Percentiles rank a stretch among this genome's conserved stretches.
phyloP scores from a whole-genome alignment of 1,140 invertebrate species.

The Drosophila leontia region DNA sequence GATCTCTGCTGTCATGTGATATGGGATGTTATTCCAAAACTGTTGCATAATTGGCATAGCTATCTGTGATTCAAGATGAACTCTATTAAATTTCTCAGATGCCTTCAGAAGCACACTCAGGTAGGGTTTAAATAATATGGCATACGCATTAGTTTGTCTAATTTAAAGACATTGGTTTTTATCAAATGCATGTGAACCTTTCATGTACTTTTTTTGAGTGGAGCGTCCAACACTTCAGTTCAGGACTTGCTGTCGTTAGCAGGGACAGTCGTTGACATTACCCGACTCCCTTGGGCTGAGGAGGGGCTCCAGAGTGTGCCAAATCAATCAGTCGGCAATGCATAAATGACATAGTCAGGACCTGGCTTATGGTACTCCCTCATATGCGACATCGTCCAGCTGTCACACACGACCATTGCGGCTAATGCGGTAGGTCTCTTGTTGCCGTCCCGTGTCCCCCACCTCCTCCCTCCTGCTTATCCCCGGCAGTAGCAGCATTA shows the following conservation, averaged over 20 bases:
- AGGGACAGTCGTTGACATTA: conserved; percentile 47
- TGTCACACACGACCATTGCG: conserved; percentile 69
- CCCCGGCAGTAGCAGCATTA: conserved; percentile 20
- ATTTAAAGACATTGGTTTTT: background rate
- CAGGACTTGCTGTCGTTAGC: conserved; percentile 24
- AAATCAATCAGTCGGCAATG: conserved; percentile 69
- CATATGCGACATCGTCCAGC: conserved; percentile 49
- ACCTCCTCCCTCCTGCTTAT: background rate
- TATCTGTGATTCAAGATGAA: background rate
- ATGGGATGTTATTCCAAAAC: conserved; percentile 3
- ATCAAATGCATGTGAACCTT: background rate
- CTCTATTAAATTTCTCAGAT: background rate
- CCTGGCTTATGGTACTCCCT: conserved; percentile 3
- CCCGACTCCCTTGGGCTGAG: conserved; percentile 5
- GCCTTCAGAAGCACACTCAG: background rate
- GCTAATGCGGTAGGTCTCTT: conserved; percentile 61
- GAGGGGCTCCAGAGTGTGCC: conserved; percentile 39
- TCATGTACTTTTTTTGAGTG: conserved; percentile 17
- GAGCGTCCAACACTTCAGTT: conserved; percentile 15
- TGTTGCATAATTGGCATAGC: conserved; percentile 1
- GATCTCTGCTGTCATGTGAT: conserved; percentile 10
- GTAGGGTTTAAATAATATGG: background rate
- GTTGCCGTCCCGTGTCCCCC: conserved; percentile 8
- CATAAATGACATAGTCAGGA: conserved; percentile 57
- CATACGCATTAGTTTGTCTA: background rate